These are phyloP conservation scores for Narcine bancroftii DNA, from an alignment of 2,113 vertebrate species.

Conservation along the genomic window DNA sequence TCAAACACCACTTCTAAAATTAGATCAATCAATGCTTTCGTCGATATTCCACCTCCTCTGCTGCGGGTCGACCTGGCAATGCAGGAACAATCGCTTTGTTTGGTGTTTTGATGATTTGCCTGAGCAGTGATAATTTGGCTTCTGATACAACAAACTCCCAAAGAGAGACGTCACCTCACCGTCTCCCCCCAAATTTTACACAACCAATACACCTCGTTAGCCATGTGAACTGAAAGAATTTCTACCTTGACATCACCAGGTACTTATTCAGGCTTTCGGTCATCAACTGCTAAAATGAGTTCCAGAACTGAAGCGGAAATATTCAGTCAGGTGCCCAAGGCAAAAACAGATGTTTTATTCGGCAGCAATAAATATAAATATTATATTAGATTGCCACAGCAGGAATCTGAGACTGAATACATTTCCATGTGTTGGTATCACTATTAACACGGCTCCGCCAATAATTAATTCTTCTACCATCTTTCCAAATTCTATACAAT, in stretches of 20 bases:
- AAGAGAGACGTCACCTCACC: constrained; percentile 49
- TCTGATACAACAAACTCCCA: constrained; percentile 45
- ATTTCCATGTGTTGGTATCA: not conserved
- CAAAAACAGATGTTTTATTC: constrained; percentile 12
- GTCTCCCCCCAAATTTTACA: constrained; percentile 42
- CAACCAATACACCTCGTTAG: too few species aligned
- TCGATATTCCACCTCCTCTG: not conserved
- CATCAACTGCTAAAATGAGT: constrained; percentile 44
- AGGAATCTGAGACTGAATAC: not conserved
- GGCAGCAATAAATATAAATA: constrained; percentile 1
- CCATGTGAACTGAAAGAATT: constrained; percentile 50
- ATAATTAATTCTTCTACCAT: not conserved
- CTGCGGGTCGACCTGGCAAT: not conserved
- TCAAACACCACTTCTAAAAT: constrained; percentile 25
- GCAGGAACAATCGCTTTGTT: constrained; percentile 43
- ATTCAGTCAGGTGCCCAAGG: not conserved
- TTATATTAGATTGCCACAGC: not conserved
- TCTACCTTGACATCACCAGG: constrained; percentile 42
- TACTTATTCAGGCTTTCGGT: constrained; percentile 41
- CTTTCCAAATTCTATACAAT: not conserved
- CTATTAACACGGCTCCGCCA: not conserved
- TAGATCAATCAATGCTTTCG: not conserved
- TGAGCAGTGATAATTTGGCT: constrained; percentile 46
- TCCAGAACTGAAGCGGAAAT: constrained; percentile 46
- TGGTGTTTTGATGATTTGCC: constrained; percentile 49